Base-by-base conservation (phyloP, 2,888 invertebrate species). In the Petrophora chlorosata region DNA sequence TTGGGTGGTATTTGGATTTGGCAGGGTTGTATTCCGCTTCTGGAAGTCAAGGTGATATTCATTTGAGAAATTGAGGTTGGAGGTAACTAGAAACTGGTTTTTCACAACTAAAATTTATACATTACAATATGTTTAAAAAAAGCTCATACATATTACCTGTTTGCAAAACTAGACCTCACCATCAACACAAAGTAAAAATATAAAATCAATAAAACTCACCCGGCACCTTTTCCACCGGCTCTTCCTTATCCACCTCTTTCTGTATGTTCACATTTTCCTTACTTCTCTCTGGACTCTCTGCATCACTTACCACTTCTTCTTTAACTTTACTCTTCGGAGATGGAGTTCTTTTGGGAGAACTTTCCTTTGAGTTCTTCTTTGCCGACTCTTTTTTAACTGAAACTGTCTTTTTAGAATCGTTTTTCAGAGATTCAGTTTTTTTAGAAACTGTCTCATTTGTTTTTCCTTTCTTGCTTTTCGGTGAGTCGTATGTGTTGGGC, bases 1-100 rank as follows among this genome's bases (percentile, higher is more conserved):
- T 91, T 0, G 98, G 97, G 79, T 98, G 92, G 82, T 98, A 98
- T 32, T 93, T 93, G 0, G 85, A 56, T 65, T 92, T 92, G 1
- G 76, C 64, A 0, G 98, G 98, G 79, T 96, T 92, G 78, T 95
- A 98, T 4, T 91, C 90, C 0, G 60, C 50, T 30, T 76, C 77
- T 76, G 61, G 8, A 33, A 53, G n/a, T n/a, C n/a, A n/a, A n/a
- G n/a, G n/a, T n/a, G n/a, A n/a, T n/a, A n/a, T n/a, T n/a, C n/a
- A n/a, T n/a, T n/a, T n/a, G n/a, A n/a, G n/a, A n/a, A n/a, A n/a
- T n/a, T n/a, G n/a, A n/a, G n/a, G n/a, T n/a, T n/a, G n/a, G n/a
- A n/a, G n/a, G n/a, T n/a, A n/a, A n/a, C n/a, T n/a, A n/a, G n/a
- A n/a, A n/a, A n/a, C n/a, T n/a, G n/a, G n/a, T n/a, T n/a, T n/a